Conservation (phyloP, 1,140 invertebrate species). For the Cyphomyrmex costatus region DNA sequence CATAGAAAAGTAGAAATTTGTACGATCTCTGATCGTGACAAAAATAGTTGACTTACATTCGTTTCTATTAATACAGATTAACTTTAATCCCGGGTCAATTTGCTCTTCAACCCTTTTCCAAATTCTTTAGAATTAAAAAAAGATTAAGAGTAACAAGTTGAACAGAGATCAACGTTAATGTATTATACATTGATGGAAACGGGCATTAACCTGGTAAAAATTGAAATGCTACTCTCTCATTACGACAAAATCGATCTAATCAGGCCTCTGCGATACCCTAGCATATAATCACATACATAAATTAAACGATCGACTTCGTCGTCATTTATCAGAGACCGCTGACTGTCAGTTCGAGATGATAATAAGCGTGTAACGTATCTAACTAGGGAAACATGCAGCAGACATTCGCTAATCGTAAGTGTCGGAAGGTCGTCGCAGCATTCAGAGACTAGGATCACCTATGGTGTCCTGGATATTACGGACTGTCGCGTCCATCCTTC, state of each 20-base stretch:
- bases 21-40: background rate
- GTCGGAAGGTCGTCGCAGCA: conserved; percentile 47
- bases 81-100: no score
- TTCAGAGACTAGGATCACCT: conserved; percentile 58
- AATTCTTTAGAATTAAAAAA: no score
- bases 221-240: background rate
- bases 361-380: conserved; percentile 47
- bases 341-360: conserved; percentile 39
- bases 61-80: no score
- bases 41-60: background rate
- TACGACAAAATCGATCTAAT: background rate
- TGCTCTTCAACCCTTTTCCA: no score
- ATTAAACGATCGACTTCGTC: conserved; percentile 22
- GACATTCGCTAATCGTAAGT: conserved; percentile 47
- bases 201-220: background rate
- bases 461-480: conserved; percentile 51
- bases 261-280: no score
- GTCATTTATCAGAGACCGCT: conserved; percentile 37
- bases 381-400: conserved; percentile 19
- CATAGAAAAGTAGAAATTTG: background rate
- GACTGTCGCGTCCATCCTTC: conserved; percentile 55
- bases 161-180: no score
- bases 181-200: no score
- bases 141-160: no score
- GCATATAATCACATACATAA: background rate